Evolutionary conservation across 53 echinoderm and acorn worm genomes (phyloP).

Genomic region (Actinopyga echinites): DNA sequence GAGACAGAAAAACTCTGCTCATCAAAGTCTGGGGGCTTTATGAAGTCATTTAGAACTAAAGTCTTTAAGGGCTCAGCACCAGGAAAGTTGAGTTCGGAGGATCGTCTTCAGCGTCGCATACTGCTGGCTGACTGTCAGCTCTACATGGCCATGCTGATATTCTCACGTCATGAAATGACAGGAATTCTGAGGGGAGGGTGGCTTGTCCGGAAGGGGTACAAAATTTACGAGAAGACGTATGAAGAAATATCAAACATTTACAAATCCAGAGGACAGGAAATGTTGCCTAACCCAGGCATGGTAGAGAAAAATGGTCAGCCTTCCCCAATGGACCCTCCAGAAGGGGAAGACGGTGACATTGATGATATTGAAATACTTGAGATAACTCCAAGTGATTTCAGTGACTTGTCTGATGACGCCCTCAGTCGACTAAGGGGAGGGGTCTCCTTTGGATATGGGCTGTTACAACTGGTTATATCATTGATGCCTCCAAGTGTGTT

Average conservation of each 20-base stretch:
- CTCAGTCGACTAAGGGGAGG: conserved; percentile 68
- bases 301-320: conserved; percentile 57
- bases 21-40: conserved; percentile 68
- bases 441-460: conserved; percentile 88
- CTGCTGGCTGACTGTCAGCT: conserved; percentile 90
- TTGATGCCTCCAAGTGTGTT: conserved; percentile 97
- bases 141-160: conserved; percentile 89
- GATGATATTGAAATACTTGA: conserved; percentile 14
- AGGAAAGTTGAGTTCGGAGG: conserved; percentile 69
- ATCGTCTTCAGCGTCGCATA: conserved; percentile 79
- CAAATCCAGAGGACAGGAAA: conserved; percentile 67
- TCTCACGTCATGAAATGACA: conserved; percentile 84
- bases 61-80: conserved; percentile 47
- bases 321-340: conserved; percentile 22
- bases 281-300: conserved; percentile 69
- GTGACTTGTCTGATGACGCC: conserved; percentile 61
- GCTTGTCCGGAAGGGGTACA: conserved; percentile 90
- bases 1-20: conserved; percentile 82
- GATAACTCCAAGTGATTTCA: conserved; percentile 48
- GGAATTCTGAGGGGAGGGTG: conserved; percentile 67
- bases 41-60: conserved; percentile 81
- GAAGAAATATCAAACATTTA: conserved; percentile 77
- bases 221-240: conserved; percentile 89
- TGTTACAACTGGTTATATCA: conserved; percentile 87
- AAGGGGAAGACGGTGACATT: background rate